phyloP scores from a whole-genome alignment of 2,888 invertebrate species.

The Tenodera sinensis region DNA sequence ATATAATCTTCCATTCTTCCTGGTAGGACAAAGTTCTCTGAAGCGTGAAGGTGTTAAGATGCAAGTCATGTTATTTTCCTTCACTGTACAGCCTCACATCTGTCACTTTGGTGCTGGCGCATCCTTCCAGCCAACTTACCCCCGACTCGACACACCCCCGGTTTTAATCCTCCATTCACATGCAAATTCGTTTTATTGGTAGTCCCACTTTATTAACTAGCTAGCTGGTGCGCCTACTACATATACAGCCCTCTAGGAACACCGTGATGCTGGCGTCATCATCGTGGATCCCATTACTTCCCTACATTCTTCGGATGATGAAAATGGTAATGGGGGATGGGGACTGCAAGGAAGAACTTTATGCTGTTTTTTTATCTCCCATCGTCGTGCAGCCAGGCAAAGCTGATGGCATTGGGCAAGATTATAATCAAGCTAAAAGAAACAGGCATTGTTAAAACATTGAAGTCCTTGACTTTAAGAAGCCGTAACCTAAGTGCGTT shows the following conservation, averaged over 20 bases:
- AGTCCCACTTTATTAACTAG: slow-evolving; percentile 44
- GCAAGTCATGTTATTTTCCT: not conserved
- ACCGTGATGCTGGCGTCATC: not conserved
- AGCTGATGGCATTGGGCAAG: not conserved
- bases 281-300: not conserved
- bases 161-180: slow-evolving; percentile 47
- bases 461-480: not conserved
- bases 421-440: not conserved
- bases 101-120: not conserved
- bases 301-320: not conserved
- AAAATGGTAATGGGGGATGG: not conserved
- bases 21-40: too few relatives aligned
- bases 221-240: not conserved
- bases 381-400: not conserved
- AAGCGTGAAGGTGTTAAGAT: not conserved
- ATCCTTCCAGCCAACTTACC: not conserved
- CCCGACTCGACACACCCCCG: not conserved
- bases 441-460: not conserved
- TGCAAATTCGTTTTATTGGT: slow-evolving; percentile 48
- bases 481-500: not conserved
- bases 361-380: not conserved
- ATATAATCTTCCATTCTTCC: too few relatives aligned
- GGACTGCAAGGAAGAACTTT: not conserved
- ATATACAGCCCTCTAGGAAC: not conserved
- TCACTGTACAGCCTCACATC: not conserved